Percentiles rank a stretch among this genome's conserved stretches.
Conservation (phyloP, 1,140 invertebrate species). For the Drosophila gunungcola region DNA sequence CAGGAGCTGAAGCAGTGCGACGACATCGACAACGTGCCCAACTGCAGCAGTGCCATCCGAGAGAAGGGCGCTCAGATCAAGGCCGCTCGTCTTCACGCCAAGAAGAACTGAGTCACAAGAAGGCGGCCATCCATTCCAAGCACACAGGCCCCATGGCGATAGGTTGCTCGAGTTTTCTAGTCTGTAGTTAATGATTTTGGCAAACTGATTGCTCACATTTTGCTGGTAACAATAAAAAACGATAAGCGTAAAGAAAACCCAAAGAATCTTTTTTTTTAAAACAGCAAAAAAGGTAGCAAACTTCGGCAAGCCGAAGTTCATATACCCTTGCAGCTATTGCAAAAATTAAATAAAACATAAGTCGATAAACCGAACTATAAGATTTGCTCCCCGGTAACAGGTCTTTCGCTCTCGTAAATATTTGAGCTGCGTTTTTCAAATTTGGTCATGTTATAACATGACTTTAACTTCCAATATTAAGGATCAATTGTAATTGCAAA, state of each 20-base stretch:
- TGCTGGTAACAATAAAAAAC: constrained; percentile 54
- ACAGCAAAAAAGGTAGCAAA: too few species aligned
- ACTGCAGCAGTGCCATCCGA: constrained; percentile 86
- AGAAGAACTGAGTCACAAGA: constrained; percentile 25
- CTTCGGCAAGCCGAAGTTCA: too few species aligned
- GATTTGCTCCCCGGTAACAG: too few species aligned
- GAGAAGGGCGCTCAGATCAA: constrained; percentile 76
- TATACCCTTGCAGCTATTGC: too few species aligned
- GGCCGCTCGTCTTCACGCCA: constrained; percentile 64
- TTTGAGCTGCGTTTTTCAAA: too few species aligned
- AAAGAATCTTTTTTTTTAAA: too few species aligned
- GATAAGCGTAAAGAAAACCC: constrained; percentile 1
- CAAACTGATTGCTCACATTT: constrained; percentile 57
- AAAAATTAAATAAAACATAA: too few species aligned
- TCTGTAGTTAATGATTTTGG: constrained; percentile 72
- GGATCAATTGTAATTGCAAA: too few species aligned
- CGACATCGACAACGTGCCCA: constrained; percentile 90
- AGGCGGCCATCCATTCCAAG: background rate
- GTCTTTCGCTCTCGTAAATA: too few species aligned
- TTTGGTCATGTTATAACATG: too few species aligned
- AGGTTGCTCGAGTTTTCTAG: constrained; percentile 78
- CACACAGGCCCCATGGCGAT: constrained; percentile 26
- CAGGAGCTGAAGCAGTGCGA: constrained; percentile 91
- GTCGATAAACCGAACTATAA: too few species aligned
- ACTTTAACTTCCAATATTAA: too few species aligned